Percentiles rank a stretch among this genome's conserved stretches.
These are phyloP conservation scores for Trachelus troglodyta DNA, from an alignment of 2,888 invertebrate genomes.

Conservation along the genomic window DNA sequence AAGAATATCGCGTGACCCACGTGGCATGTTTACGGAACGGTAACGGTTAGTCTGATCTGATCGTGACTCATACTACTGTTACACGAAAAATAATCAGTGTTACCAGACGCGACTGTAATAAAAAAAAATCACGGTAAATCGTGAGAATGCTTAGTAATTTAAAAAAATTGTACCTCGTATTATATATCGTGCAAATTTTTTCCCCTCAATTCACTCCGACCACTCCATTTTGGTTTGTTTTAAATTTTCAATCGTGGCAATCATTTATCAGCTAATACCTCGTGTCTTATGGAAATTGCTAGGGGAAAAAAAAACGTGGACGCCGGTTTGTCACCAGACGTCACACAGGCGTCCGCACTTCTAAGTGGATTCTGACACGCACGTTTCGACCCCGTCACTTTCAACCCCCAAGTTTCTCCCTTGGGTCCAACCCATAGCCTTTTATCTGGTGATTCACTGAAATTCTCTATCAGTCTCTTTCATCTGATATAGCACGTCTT, in stretches of 20 bases:
- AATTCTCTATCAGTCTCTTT: constrained; percentile 22
- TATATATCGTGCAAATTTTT: background rate
- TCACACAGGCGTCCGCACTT: constrained; percentile 3
- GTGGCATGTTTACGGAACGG: background rate
- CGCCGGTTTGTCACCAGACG: constrained; percentile 5
- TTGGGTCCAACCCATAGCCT: constrained; percentile 1
- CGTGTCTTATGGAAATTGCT: constrained; percentile 1
- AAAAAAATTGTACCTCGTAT: background rate
- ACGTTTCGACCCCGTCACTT: constrained; percentile 14
- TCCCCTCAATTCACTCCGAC: background rate
- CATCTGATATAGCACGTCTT: background rate
- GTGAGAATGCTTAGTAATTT: background rate
- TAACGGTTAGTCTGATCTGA: background rate
- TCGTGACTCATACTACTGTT: background rate
- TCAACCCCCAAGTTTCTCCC: background rate
- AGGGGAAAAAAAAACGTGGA: background rate
- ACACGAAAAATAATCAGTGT: background rate
- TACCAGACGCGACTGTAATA: background rate
- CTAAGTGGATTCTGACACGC: constrained; percentile 42
- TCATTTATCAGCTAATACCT: background rate
- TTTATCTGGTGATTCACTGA: constrained; percentile 27
- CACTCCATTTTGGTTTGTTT: background rate
- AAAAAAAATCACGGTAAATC: background rate
- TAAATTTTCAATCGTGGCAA: background rate
- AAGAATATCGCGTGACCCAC: background rate